Percentiles rank a stretch among this genome's conserved stretches.
Conservation (phyloP, 2,888 invertebrate species). For the Agriopis leucophaearia region DNA sequence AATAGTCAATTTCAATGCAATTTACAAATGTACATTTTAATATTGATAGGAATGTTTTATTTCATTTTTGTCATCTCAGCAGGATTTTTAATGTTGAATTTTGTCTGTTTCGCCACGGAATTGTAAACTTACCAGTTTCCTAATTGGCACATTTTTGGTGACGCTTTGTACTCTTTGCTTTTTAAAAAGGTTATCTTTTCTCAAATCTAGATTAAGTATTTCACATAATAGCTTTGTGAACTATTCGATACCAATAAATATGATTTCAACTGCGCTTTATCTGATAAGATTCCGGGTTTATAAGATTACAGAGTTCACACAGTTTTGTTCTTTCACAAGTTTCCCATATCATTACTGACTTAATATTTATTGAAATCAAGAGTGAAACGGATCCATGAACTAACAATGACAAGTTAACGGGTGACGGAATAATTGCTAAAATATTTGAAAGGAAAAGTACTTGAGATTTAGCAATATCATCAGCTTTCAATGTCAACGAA, state of each 20-base stretch:
- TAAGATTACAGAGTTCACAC: slow-evolving; percentile 3
- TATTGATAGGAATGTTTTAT: too few species aligned
- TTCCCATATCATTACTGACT: neutral
- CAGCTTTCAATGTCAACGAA: slow-evolving; percentile 29
- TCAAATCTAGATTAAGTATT: slow-evolving; percentile 2
- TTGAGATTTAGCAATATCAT: slow-evolving; percentile 22
- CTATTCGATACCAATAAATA: neutral
- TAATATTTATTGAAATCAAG: neutral
- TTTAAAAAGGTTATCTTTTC: neutral
- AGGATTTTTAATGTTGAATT: too few species aligned
- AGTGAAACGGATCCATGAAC: neutral
- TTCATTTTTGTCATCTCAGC: too few species aligned
- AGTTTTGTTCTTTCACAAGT: neutral
- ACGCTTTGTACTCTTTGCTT: neutral
- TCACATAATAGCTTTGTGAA: neutral
- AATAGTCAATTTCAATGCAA: too few species aligned
- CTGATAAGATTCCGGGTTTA: slow-evolving; percentile 4
- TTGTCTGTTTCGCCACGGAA: neutral
- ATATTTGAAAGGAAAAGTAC: slow-evolving; percentile 12
- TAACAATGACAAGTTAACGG: slow-evolving; percentile 6
- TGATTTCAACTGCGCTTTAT: neutral
- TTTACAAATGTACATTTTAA: too few species aligned
- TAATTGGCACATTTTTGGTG: neutral
- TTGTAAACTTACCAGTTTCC: neutral
- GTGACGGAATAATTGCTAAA: neutral